Conservation (phyloP, 2,888 invertebrate genomes). For the Agonopterix alstromeriana region DNA sequence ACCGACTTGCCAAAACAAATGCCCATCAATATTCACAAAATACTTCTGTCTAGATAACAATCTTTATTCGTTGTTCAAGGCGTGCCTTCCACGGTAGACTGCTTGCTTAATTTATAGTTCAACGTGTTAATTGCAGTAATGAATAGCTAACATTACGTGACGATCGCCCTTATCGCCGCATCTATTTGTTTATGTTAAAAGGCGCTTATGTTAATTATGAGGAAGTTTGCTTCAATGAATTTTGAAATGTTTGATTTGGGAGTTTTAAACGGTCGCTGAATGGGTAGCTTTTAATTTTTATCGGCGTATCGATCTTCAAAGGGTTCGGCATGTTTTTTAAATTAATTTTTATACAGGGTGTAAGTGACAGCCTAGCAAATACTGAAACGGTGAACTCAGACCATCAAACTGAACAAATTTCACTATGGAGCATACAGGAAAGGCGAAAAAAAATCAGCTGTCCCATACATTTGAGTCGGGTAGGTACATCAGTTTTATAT, state of each 20-base stretch:
- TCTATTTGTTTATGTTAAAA: conserved; percentile 61
- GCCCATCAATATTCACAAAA: conserved; percentile 14
- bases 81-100: conserved; percentile 40
- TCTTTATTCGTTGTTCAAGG: conserved; percentile 30
- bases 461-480: no score
- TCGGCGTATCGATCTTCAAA: no score
- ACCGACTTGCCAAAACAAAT: conserved; percentile 13
- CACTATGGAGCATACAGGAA: no score
- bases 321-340: no score
- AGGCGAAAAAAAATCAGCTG: no score
- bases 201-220: conserved; percentile 55
- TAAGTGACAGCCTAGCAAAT: no score
- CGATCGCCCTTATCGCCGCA: conserved; percentile 41
- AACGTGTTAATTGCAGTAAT: conserved; percentile 66
- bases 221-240: conserved; percentile 60
- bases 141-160: conserved; percentile 52
- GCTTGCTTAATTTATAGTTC: conserved; percentile 50
- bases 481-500: no score
- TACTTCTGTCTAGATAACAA: conserved; percentile 16
- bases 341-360: no score
- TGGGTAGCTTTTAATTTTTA: not conserved
- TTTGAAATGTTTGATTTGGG: conserved; percentile 8
- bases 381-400: no score
- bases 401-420: no score
- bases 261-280: not conserved